Percentiles rank a stretch among this genome's conserved stretches.
Conservation (phyloP, 1,140 invertebrate genomes). For the Drosophila teissieri region DNA sequence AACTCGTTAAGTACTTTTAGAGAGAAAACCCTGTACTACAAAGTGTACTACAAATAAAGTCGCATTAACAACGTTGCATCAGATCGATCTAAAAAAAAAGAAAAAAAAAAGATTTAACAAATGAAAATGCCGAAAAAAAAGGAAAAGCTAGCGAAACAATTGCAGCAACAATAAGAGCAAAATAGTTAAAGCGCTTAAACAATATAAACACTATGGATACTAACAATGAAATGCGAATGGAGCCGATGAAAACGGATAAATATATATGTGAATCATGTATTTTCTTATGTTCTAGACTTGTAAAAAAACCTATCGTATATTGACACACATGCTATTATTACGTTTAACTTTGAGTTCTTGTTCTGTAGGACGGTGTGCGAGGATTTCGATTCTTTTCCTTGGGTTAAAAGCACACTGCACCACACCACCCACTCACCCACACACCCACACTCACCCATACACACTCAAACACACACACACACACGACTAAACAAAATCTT, state of each 20-base stretch:
- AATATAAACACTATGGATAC: slow-evolving; percentile 72
- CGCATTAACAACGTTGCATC: slow-evolving; percentile 61
- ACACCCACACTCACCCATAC: slow-evolving; percentile 16
- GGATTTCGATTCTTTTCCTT: slow-evolving; percentile 65
- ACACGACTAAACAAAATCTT: slow-evolving; percentile 76
- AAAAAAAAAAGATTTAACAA: slow-evolving; percentile 5
- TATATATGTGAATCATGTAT: slow-evolving; percentile 74
- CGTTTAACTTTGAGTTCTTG: slow-evolving; percentile 63
- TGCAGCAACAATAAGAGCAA: slow-evolving; percentile 44
- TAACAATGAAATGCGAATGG: slow-evolving; percentile 32
- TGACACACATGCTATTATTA: slow-evolving; percentile 47
- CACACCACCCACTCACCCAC: slow-evolving; percentile 17
- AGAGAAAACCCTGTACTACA: slow-evolving; percentile 72
- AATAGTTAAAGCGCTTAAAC: slow-evolving; percentile 73
- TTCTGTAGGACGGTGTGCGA: slow-evolving; percentile 59
- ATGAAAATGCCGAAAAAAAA: slow-evolving; percentile 6
- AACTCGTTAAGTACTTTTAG: slow-evolving; percentile 82
- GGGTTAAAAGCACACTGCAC: slow-evolving; percentile 40
- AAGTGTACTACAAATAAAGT: slow-evolving; percentile 62
- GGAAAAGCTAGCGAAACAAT: slow-evolving; percentile 17
- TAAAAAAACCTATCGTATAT: slow-evolving; percentile 69
- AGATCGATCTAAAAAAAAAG: slow-evolving; percentile 27
- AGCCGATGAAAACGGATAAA: slow-evolving; percentile 28
- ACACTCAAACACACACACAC: slow-evolving; percentile 53
- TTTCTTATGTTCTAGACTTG: slow-evolving; percentile 81